Conservation (phyloP, 2,888 invertebrate genomes). For the Heliconius charithonia region DNA sequence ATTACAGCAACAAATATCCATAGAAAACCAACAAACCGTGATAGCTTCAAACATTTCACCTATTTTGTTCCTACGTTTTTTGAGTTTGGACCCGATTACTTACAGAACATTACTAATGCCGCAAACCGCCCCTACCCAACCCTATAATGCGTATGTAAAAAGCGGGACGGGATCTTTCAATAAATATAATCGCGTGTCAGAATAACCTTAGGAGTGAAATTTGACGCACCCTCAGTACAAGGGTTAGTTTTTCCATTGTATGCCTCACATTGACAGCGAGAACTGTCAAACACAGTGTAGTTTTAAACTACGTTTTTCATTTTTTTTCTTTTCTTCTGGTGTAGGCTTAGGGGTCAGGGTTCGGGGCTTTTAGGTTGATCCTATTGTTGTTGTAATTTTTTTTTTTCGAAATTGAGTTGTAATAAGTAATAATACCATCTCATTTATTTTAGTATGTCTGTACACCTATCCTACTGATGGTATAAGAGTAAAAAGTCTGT, state of each 20-base stretch:
- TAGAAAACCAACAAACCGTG: neutral
- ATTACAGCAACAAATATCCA: neutral
- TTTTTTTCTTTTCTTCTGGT: conserved; percentile 58
- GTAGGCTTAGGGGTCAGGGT: conserved; percentile 59
- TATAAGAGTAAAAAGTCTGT: too few relatives aligned
- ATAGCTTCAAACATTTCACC: neutral
- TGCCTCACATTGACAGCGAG: conserved; percentile 75
- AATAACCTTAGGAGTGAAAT: conserved; percentile 62
- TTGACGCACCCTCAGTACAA: conserved; percentile 78
- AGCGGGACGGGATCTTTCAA: conserved; percentile 68
- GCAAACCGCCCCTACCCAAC: conserved; percentile 67
- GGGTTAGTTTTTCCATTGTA: conserved; percentile 65
- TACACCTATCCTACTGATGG: too few relatives aligned
- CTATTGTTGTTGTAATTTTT: conserved; percentile 18
- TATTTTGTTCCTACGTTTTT: neutral
- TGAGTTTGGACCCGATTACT: conserved; percentile 36
- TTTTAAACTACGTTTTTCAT: conserved; percentile 79
- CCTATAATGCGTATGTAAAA: conserved; percentile 61
- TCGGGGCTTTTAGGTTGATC: conserved; percentile 53
- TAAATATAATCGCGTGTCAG: conserved; percentile 80
- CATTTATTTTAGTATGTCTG: neutral
- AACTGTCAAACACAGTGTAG: conserved; percentile 82
- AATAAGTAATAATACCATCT: neutral
- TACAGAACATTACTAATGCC: conserved; percentile 44
- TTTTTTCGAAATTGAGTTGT: conserved; percentile 7